Percentiles rank a stretch among this genome's conserved stretches.
Conservation (phyloP, 1,140 invertebrate genomes). For the Polypedilum pembai region DNA sequence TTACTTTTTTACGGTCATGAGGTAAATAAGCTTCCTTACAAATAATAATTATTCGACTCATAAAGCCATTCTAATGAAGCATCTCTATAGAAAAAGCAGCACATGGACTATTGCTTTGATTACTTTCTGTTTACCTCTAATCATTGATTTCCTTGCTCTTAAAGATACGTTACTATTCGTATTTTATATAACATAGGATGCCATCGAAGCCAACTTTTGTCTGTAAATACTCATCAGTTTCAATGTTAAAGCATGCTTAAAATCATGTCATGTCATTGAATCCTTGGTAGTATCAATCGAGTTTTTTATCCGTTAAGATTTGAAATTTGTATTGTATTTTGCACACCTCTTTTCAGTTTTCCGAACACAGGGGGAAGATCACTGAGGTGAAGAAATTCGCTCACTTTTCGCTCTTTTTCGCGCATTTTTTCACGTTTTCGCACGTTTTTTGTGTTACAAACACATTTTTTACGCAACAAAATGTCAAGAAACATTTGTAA, state of each 20-base stretch:
- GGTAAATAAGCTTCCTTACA: conserved; percentile 72
- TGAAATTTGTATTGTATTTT: too few species aligned
- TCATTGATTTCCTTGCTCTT: conserved; percentile 54
- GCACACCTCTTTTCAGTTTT: too few species aligned
- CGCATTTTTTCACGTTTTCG: too few species aligned
- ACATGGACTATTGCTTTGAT: conserved; percentile 65
- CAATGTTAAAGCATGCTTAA: conserved; percentile 88
- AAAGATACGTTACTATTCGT: conserved; percentile 58
- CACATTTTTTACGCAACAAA: too few species aligned
- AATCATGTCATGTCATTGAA: conserved; percentile 96
- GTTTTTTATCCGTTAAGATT: too few species aligned
- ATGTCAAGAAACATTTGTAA: too few species aligned
- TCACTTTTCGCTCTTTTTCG: too few species aligned
- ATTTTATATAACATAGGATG: conserved; percentile 74
- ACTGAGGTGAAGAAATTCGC: too few species aligned
- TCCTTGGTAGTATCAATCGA: too few species aligned
- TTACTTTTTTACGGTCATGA: conserved; percentile 85
- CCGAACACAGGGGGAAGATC: too few species aligned
- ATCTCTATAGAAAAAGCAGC: conserved; percentile 77
- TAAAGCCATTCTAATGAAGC: conserved; percentile 78
- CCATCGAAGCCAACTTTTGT: conserved; percentile 86
- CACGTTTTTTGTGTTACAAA: too few species aligned
- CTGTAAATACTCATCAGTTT: conserved; percentile 87
- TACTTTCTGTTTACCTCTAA: conserved; percentile 55
- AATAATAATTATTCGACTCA: conserved; percentile 72